Evolutionary conservation across 2,797 vertebrate species (phyloP).

Genomic region (Acipenser transmontanus): DNA sequence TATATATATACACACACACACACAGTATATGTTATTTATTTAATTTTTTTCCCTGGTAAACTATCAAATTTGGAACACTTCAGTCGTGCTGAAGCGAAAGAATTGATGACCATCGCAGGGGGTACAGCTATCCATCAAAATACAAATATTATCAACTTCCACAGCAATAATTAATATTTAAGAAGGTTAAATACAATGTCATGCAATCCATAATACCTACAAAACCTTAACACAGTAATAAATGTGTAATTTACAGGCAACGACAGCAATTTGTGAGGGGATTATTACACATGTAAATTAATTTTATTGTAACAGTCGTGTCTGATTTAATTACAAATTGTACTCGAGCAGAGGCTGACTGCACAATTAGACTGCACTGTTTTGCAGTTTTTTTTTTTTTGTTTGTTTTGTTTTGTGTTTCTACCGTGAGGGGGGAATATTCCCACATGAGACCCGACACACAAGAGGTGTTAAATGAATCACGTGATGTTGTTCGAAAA

Average conservation of each 20-base stretch:
- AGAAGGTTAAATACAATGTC: conserved; percentile 42
- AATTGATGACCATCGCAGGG: conserved; percentile 42
- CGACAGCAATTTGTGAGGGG: conserved; percentile 28
- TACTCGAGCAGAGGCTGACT: conserved; percentile 25
- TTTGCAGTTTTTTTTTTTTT: conserved; percentile 20
- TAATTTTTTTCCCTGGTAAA: no score
- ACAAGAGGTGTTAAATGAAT: conserved; percentile 16
- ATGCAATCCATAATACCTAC: conserved; percentile 27
- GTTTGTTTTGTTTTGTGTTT: background rate
- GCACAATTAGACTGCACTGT: conserved; percentile 19
- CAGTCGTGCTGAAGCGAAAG: conserved; percentile 48
- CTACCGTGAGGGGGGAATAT: conserved; percentile 14
- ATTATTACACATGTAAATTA: conserved; percentile 26
- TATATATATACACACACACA: no score
- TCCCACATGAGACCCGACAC: conserved; percentile 11
- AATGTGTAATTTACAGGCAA: conserved; percentile 31
- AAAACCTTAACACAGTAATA: conserved; percentile 29
- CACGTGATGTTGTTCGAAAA: conserved; percentile 15
- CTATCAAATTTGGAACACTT: conserved; percentile 37
- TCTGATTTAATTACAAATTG: conserved; percentile 31
- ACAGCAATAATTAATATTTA: conserved; percentile 50
- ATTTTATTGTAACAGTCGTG: conserved; percentile 17
- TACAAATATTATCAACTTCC: conserved; percentile 36
- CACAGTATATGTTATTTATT: no score
- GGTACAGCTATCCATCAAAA: conserved; percentile 34